A percentile compares a stretch with the other conserved stretches of the same genome.
These are phyloP conservation scores for Drosophila longiperda DNA, from an alignment of 2,888 invertebrate species.

Conservation along the genomic window DNA sequence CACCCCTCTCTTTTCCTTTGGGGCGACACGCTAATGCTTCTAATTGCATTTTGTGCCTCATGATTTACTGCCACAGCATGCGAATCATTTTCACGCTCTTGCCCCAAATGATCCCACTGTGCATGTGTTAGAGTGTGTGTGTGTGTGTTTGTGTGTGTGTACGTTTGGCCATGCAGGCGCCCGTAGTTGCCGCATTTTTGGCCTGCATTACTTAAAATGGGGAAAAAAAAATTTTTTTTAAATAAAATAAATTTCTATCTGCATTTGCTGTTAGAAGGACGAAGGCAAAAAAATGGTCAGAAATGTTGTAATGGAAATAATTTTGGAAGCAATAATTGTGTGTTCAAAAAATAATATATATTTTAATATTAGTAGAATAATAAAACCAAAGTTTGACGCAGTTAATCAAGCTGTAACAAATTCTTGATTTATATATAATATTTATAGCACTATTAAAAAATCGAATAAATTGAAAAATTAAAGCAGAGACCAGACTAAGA, in stretches of 20 bases:
- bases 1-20: constrained; percentile 9
- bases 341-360: background rate
- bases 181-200: constrained; percentile 43
- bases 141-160: constrained; percentile 14
- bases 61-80: constrained; percentile 60
- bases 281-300: constrained; percentile 17
- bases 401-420: background rate
- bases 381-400: background rate
- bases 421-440: background rate
- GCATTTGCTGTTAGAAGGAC: constrained; percentile 1
- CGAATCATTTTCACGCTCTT: constrained; percentile 50
- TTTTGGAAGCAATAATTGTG: background rate
- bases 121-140: constrained; percentile 4
- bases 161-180: constrained; percentile 40
- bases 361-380: too few species aligned
- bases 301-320: background rate
- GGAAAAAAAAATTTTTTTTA: background rate
- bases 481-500: background rate
- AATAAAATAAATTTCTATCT: background rate
- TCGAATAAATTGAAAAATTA: background rate
- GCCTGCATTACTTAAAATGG: background rate
- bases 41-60: constrained; percentile 72
- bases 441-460: background rate
- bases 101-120: constrained; percentile 7
- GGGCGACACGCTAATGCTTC: constrained; percentile 63